Conservation (phyloP, 1,140 invertebrate genomes). For the Platorchestia sp. region DNA sequence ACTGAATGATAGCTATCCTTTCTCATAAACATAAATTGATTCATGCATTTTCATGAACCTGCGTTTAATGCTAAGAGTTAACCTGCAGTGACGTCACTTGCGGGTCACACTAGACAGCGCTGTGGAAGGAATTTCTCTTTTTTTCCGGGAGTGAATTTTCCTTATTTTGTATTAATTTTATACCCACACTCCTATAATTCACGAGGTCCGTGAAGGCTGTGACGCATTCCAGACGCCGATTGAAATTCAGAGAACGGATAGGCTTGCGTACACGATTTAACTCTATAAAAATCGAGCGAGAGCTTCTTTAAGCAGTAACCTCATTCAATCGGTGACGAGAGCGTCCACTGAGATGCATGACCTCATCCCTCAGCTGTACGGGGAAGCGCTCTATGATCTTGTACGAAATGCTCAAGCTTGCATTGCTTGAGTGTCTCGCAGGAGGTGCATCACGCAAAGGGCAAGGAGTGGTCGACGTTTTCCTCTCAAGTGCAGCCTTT, state of each 20-base stretch:
- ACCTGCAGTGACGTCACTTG: neutral
- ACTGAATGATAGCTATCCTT: neutral
- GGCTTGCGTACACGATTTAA: neutral
- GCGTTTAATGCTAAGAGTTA: neutral
- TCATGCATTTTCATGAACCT: neutral
- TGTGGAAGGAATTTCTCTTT: neutral
- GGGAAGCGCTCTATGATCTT: neutral
- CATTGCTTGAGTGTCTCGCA: neutral
- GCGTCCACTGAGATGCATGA: neutral
- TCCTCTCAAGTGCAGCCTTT: neutral
- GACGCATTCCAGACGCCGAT: neutral
- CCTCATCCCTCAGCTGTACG: neutral
- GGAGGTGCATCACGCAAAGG: neutral
- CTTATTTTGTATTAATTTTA: neutral
- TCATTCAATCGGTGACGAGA: constrained; percentile 2
- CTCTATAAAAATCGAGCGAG: neutral
- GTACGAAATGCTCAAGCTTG: neutral
- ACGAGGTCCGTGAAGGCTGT: neutral
- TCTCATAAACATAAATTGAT: neutral
- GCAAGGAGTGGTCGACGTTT: neutral
- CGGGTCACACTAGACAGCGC: neutral
- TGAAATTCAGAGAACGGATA: neutral
- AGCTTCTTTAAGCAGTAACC: neutral
- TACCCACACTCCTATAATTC: neutral
- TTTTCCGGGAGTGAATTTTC: neutral